These are phyloP conservation scores for Aptenodytes forsteri DNA, from an alignment of 2,113 vertebrate genomes.

Conservation along the genomic window DNA sequence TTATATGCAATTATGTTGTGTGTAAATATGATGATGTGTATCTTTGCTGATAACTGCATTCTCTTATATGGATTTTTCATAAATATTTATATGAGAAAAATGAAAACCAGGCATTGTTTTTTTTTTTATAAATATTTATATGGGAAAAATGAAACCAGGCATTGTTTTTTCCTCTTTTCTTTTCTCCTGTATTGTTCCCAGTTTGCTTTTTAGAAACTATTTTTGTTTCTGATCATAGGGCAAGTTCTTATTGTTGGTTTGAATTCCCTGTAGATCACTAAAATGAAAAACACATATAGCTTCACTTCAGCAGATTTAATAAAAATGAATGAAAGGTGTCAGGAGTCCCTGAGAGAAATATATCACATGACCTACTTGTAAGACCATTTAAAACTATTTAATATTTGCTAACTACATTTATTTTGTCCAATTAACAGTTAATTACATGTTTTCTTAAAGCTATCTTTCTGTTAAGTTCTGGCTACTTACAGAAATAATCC, in stretches of 20 bases:
- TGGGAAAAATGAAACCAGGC: background rate
- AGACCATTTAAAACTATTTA: constrained; percentile 68
- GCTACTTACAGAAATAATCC: background rate
- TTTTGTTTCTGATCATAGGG: background rate
- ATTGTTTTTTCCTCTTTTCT: background rate
- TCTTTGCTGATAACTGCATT: background rate
- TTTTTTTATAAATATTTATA: background rate
- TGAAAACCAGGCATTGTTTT: background rate
- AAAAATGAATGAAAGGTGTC: constrained; percentile 96
- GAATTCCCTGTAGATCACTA: constrained; percentile 80
- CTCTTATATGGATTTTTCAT: background rate
- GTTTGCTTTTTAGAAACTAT: background rate
- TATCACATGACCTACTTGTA: constrained; percentile 97
- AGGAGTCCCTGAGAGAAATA: constrained; percentile 94
- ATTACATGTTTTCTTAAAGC: background rate
- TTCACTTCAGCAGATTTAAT: constrained; percentile 93
- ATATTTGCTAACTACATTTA: constrained; percentile 16
- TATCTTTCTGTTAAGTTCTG: background rate
- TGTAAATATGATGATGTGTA: background rate
- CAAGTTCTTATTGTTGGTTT: constrained; percentile 26
- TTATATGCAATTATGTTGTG: background rate
- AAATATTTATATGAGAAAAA: background rate
- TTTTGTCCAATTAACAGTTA: background rate
- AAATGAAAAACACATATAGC: constrained; percentile 88
- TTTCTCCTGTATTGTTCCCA: background rate